Conservation (phyloP, 2,888 invertebrate species). For the Drosophila paracracens region DNA sequence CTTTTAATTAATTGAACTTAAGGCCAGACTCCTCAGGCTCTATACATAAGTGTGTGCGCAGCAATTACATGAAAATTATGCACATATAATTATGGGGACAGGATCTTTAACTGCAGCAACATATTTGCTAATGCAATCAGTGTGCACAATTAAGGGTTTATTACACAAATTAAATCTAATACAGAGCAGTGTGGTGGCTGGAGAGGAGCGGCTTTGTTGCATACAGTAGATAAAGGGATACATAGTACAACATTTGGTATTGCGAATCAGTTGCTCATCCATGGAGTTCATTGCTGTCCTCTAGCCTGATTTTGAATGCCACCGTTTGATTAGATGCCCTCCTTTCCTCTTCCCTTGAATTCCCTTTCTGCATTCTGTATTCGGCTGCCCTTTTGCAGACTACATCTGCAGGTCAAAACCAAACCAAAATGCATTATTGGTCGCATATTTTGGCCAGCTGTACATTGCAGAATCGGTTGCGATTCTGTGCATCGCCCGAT, state of each 20-base stretch:
- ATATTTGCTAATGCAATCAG: constrained; percentile 75
- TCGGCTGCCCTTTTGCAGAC: neutral
- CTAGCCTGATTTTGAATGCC: constrained; percentile 10
- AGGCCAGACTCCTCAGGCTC: constrained; percentile 11
- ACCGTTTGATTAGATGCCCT: constrained; percentile 3
- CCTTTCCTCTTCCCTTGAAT: neutral
- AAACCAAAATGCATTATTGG: constrained; percentile 25
- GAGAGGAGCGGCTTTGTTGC: neutral
- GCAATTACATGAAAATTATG: constrained; percentile 48
- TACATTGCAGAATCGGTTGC: constrained; percentile 10
- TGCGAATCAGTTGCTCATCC: constrained; percentile 21
- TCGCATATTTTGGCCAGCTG: constrained; percentile 52
- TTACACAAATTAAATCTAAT: constrained; percentile 61
- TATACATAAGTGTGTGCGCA: neutral
- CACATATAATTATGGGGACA: constrained; percentile 54
- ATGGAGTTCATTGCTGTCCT: constrained; percentile 4
- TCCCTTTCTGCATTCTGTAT: neutral
- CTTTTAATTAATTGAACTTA: constrained; percentile 65
- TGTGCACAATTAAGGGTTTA: constrained; percentile 74
- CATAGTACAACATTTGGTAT: constrained; percentile 9
- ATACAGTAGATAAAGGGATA: constrained; percentile 16
- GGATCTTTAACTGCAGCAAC: constrained; percentile 41
- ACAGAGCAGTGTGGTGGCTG: constrained; percentile 1
- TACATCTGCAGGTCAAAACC: constrained; percentile 2
- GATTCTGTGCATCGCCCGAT: constrained; percentile 24